These are phyloP conservation scores for Cryptotis parvus DNA, from an alignment of 2,113 vertebrate species.

Conservation along the genomic window DNA sequence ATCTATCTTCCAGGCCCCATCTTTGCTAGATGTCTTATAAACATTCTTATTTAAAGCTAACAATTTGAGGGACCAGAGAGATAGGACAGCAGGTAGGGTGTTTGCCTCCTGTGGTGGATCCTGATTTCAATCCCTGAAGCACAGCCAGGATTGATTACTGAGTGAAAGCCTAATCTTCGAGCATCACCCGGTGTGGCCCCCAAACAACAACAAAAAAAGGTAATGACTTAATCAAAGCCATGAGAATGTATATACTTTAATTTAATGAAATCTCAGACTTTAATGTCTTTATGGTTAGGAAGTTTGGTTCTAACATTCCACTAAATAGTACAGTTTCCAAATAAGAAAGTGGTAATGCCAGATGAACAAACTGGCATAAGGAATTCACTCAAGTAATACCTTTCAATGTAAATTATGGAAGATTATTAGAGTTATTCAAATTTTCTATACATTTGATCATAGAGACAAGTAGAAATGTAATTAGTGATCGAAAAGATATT, in stretches of 20 bases:
- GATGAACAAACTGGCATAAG: neutral
- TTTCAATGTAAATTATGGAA: conserved; percentile 2
- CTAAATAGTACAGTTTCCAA: conserved; percentile 24
- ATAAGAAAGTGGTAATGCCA: neutral
- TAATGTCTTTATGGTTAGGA: neutral
- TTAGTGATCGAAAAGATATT: neutral
- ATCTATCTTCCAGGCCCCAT: neutral
- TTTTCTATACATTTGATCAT: neutral
- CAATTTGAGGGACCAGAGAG: neutral
- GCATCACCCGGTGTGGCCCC: too few species aligned
- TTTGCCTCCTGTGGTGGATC: too few species aligned
- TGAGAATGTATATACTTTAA: conserved; percentile 13
- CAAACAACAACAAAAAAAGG: neutral
- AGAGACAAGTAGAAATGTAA: too few species aligned
- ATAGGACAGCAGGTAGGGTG: too few species aligned
- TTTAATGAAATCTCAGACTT: neutral
- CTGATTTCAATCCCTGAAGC: too few species aligned
- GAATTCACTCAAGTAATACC: conserved; percentile 6
- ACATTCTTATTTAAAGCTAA: conserved; percentile 29
- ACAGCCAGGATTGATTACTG: too few species aligned
- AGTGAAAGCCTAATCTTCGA: too few species aligned
- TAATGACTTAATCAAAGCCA: neutral
- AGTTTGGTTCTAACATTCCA: conserved; percentile 7
- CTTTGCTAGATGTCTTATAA: conserved; percentile 34
- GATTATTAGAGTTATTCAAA: neutral